Evolutionary conservation across 1,140 invertebrate genomes (phyloP).

Genomic region (Periplaneta americana): DNA sequence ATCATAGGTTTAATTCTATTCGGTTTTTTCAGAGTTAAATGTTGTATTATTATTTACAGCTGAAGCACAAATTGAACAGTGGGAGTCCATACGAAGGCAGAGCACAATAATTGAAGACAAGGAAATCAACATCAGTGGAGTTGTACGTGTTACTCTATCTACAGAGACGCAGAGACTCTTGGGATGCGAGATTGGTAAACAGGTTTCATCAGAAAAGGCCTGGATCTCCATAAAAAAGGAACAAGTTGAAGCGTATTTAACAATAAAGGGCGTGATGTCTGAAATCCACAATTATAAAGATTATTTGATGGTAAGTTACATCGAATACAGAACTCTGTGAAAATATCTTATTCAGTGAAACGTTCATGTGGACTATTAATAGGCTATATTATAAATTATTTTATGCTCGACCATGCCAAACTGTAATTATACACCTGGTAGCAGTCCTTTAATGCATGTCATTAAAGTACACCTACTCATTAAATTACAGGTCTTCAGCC

Average conservation of each 20-base stretch:
- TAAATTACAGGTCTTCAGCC: no score
- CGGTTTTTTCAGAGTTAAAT: no score
- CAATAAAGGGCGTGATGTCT: conserved; percentile 35
- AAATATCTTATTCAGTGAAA: no score
- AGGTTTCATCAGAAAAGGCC: conserved; percentile 63
- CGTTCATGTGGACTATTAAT: no score
- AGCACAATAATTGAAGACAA: conserved; percentile 26
- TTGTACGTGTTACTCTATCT: conserved; percentile 32
- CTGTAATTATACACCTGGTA: no score
- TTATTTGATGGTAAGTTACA: conserved; percentile 34
- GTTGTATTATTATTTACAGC: no score
- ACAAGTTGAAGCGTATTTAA: conserved; percentile 50
- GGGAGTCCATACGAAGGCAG: not conserved
- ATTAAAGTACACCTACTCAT: no score
- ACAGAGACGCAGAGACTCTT: conserved; percentile 42
- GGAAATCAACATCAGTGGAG: conserved; percentile 43
- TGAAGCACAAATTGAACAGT: not conserved
- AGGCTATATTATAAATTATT: no score
- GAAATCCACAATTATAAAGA: conserved; percentile 49
- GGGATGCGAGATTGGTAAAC: conserved; percentile 42
- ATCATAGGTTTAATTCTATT: no score
- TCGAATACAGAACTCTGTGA: no score
- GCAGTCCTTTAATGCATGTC: no score
- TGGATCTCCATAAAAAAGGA: conserved; percentile 61
- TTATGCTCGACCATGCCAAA: no score